Base-by-base conservation (phyloP, 2,888 invertebrate species). In the Polylopha cassiicola region DNA sequence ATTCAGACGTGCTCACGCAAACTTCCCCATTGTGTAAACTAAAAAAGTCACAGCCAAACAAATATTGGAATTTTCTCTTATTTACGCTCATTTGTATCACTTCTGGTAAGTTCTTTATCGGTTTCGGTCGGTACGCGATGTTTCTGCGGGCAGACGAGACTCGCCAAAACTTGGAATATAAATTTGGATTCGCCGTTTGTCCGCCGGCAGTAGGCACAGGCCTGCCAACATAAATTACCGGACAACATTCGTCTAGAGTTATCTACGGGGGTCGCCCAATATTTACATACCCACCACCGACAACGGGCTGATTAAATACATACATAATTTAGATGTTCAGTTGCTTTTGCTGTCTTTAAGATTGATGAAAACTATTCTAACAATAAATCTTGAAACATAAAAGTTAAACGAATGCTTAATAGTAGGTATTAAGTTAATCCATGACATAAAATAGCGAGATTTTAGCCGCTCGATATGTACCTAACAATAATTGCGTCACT, bases 171-270 rank as follows among this genome's bases (percentile, higher is more conserved):
- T 77, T 77, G 55, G 72, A 65, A 72, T 74, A 78, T 76, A 80
- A 77, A 78, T 79, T 77, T 68, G 63, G 63, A 52, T 44, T 24
- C 53, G 65, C 68, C 75, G 73, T 78, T 74, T 73, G 76, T 68
- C 65, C 63, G 58, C 65, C 62, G 58, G 71, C 72, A 77, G 76
- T 72, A 70, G 73, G 65, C 68, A 48, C 55, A 22, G 38, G 61
- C 59, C 60, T 65, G 68, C 65, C 66, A 67, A 77, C 72, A 73
- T 77, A 78, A 78, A 75, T 79, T 78, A 78, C 71, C 58, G 64
- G 59, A 58, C 66, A 65, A 64, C 66, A 69, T 73, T 73, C 68
- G 67, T 73, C 70, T 72, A 51, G 53, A 65, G 65, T 69, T 61
- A 57, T 65, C 53, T 60, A 63, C 67, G 58, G 53, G 55, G 58